phyloP scores from a whole-genome alignment of 1,140 invertebrate genomes.

The Drosophila parabipectinata region DNA sequence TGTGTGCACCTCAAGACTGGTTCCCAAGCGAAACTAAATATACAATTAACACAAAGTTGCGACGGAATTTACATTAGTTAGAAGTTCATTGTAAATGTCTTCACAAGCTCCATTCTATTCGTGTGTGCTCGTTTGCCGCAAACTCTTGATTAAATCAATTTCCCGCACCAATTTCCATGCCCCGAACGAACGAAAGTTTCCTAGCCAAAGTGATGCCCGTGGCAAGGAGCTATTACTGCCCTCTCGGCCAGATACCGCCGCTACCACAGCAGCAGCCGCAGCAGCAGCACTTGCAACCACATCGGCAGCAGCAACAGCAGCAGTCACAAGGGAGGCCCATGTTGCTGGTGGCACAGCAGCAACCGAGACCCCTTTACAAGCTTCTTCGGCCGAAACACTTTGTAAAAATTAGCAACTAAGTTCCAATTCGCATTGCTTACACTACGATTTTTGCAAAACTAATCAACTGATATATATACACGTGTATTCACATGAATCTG shows the following conservation, averaged over 20 bases:
- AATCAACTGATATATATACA: slow-evolving; percentile 48
- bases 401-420: slow-evolving; percentile 62
- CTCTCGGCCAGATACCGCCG: slow-evolving; percentile 31
- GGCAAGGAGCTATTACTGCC: slow-evolving; percentile 60
- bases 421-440: slow-evolving; percentile 67
- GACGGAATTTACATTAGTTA: slow-evolving; percentile 41
- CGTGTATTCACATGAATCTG: slow-evolving; percentile 23
- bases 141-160: slow-evolving; percentile 37
- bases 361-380: slow-evolving; percentile 42
- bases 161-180: slow-evolving; percentile 11
- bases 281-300: slow-evolving; percentile 22
- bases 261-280: slow-evolving; percentile 15
- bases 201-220: slow-evolving; percentile 50
- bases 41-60: slow-evolving; percentile 40
- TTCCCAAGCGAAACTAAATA: slow-evolving; percentile 54
- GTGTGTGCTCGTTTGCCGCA: slow-evolving; percentile 16
- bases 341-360: slow-evolving; percentile 8
- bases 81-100: slow-evolving; percentile 43
- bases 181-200: slow-evolving; percentile 46
- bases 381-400: slow-evolving; percentile 54
- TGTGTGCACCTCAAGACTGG: slow-evolving; percentile 67
- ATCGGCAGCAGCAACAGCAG: slow-evolving; percentile 16
- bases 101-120: slow-evolving; percentile 19
- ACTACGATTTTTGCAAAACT: slow-evolving; percentile 46
- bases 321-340: slow-evolving; percentile 1